Evolutionary conservation across 2,113 vertebrate genomes (phyloP).

Genomic region (Triplophysa dalaica): DNA sequence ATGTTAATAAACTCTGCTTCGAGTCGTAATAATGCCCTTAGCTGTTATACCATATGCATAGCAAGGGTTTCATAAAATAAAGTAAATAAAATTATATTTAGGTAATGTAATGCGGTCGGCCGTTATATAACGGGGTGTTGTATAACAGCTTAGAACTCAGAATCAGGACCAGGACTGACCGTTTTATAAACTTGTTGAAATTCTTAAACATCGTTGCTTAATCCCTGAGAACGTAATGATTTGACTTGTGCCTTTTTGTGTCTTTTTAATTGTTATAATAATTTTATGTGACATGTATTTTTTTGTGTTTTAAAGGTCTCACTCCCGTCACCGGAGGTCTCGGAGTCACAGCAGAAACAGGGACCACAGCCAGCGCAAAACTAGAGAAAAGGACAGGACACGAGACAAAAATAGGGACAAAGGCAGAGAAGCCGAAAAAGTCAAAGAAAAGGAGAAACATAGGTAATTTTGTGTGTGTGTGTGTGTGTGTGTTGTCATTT

Average conservation of each 20-base stretch:
- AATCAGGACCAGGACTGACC: too few species aligned
- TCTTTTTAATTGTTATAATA: background rate
- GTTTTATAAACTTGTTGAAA: too few species aligned
- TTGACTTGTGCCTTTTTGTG: background rate
- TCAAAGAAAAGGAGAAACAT: slow-evolving; percentile 51
- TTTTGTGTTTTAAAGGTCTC: slow-evolving; percentile 71
- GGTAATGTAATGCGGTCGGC: too few species aligned
- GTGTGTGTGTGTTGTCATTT: background rate
- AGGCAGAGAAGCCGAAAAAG: slow-evolving; percentile 68
- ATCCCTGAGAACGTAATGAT: background rate
- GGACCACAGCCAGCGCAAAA: slow-evolving; percentile 78
- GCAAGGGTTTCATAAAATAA: too few species aligned
- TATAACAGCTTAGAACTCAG: too few species aligned
- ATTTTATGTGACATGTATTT: background rate
- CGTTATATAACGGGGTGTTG: too few species aligned
- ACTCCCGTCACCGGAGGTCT: slow-evolving; percentile 23
- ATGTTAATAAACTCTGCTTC: too few species aligned
- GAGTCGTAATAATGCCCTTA: too few species aligned
- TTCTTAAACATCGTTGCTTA: too few species aligned
- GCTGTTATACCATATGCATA: too few species aligned
- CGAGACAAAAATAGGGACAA: slow-evolving; percentile 74
- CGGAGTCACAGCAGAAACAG: slow-evolving; percentile 77
- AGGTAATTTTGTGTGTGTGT: slow-evolving; percentile 53
- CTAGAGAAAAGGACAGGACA: slow-evolving; percentile 73
- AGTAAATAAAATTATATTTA: too few species aligned